phyloP scores from a whole-genome alignment of 2,113 vertebrate species.

The Syngnathus typhle region DNA sequence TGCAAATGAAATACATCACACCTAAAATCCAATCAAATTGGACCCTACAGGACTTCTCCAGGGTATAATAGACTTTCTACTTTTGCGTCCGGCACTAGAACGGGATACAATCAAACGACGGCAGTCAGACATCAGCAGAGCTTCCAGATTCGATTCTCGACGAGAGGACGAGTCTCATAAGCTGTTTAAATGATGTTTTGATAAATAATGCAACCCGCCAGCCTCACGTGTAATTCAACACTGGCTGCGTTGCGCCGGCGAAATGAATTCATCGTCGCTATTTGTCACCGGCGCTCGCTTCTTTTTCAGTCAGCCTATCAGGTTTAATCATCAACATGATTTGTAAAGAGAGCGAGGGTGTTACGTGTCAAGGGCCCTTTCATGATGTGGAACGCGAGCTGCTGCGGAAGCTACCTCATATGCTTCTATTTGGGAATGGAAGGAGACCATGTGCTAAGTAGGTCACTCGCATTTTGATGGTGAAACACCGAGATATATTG shows the following conservation, averaged over 20 bases:
- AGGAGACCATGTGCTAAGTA: conserved; percentile 32
- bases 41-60: not conserved
- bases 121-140: conserved; percentile 6
- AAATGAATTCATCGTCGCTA: conserved; percentile 53
- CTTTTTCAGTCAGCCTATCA: conserved; percentile 53
- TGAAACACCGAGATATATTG: conserved; percentile 22
- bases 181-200: conserved; percentile 54
- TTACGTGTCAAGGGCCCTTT: conserved; percentile 39
- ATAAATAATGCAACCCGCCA: conserved; percentile 58
- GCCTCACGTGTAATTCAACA: conserved; percentile 49
- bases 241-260: conserved; percentile 35
- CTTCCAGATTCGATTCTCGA: conserved; percentile 14
- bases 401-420: conserved; percentile 33
- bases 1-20: not conserved
- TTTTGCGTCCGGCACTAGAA: not conserved
- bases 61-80: not conserved
- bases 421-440: conserved; percentile 28
- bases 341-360: conserved; percentile 46
- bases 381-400: conserved; percentile 39
- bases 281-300: conserved; percentile 43
- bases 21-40: not conserved
- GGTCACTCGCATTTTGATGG: conserved; percentile 28
- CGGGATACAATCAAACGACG: not conserved
- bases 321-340: conserved; percentile 50
- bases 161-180: conserved; percentile 32